Evolutionary conservation across 2,888 invertebrate genomes (phyloP), one percentile per base, ranked within the genome.

Genomic region (Pogonocherus hispidulus): DNA sequence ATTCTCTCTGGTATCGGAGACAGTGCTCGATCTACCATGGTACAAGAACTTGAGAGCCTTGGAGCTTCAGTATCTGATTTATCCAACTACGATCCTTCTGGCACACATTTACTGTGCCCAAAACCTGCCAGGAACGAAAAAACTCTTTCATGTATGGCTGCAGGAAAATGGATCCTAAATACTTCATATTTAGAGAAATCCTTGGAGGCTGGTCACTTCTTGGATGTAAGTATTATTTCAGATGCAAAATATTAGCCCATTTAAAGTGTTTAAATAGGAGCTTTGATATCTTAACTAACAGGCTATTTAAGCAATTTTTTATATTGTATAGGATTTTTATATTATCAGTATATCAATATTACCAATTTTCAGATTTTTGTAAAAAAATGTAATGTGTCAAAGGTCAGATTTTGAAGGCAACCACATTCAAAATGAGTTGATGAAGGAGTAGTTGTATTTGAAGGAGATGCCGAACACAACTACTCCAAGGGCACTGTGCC

Each of bases 111-210:
- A 19, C 86, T 97, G 27, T 93, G 94, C 75, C 88, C 91, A 49
- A 91, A 90, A 79, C 91, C 92, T 0, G 88, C 89, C 6, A 90
- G 96, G 66, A 96, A 94, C 81, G 97, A 97, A 87, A 97, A 97
- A 86, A 90, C 94, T 86, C 86, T 98, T 22, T 92, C 93, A 0
- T 92, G 93, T 67, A 91, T 98, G 69, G 96, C 97, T 0, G 89
- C 94, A 0, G 97, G 98, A 16, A 92, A 94, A 78, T 97, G 96
- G 96, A 89, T 97, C 9, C 85, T 97, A n/a, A 94, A 94, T 78
- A 89, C 91, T 1, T 89, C 91, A 0, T 98, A 95, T 79, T 85
- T 97, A 1, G 89, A 90, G 3, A 88, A 92, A 51, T 94, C 93
- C 63, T 84, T 89, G 6, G 86, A 88, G 22, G 86, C 86, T 0